Percentiles rank a stretch among this genome's conserved stretches.
Conservation (phyloP, 1,140 invertebrate species). For the Megathymus violae region DNA sequence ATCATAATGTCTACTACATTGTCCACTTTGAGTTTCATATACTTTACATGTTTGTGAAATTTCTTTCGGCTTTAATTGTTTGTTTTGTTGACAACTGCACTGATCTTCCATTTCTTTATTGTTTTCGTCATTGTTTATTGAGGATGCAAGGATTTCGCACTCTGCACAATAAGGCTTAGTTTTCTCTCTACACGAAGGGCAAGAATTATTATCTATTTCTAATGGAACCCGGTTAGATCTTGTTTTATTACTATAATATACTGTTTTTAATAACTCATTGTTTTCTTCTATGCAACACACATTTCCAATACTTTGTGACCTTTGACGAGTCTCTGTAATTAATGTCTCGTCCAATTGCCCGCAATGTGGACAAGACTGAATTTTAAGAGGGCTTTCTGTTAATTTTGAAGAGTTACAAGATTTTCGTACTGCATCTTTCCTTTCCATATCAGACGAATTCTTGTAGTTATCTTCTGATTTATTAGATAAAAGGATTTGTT, state of each 20-base stretch:
- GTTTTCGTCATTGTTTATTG: background rate
- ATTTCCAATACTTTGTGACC: constrained; percentile 3
- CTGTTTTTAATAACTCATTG: no score
- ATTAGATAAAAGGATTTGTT: constrained; percentile 5
- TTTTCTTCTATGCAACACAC: constrained; percentile 3
- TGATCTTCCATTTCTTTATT: no score
- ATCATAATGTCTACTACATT: background rate
- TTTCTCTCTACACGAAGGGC: background rate
- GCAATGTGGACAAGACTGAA: constrained; percentile 11
- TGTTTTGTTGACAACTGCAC: no score
- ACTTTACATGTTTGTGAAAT: no score
- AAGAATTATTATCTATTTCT: background rate
- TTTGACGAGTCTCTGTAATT: background rate
- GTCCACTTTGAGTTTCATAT: no score
- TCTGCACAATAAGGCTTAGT: background rate
- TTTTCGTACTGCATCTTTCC: background rate
- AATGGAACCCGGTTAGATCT: no score
- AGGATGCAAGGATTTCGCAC: background rate
- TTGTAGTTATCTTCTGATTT: background rate
- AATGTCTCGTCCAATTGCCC: constrained; percentile 1
- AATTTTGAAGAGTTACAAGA: background rate
- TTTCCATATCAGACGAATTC: background rate
- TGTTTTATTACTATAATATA: no score
- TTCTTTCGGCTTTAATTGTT: no score
- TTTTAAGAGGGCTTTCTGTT: background rate